Conservation (phyloP, 1,140 invertebrate genomes). For the Tetramorium alpestre region DNA sequence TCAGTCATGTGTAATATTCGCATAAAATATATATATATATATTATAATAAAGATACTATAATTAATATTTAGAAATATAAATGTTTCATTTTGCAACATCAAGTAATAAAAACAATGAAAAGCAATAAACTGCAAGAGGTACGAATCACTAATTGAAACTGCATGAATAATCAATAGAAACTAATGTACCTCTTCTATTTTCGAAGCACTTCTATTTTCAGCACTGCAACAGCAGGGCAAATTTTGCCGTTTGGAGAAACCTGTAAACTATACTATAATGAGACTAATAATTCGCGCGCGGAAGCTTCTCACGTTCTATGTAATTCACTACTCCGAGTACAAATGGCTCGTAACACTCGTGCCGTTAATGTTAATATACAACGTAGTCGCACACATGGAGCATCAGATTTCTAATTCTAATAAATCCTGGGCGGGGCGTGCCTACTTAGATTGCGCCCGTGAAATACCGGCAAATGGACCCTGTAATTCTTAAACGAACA, state of each 20-base stretch:
- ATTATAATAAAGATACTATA: background rate
- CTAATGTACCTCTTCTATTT: background rate
- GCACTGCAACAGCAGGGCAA: slow-evolving; percentile 20
- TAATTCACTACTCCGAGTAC: slow-evolving; percentile 78
- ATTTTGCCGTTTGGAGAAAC: slow-evolving; percentile 31
- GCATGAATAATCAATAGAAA: background rate
- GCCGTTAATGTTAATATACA: slow-evolving; percentile 80
- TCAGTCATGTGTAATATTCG: background rate
- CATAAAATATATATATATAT: background rate
- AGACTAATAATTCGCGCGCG: slow-evolving; percentile 77
- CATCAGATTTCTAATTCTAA: slow-evolving; percentile 82
- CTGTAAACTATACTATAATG: slow-evolving; percentile 76
- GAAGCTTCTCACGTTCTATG: slow-evolving; percentile 80
- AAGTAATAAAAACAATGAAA: background rate
- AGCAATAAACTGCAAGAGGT: background rate
- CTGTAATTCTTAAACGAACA: slow-evolving; percentile 74
- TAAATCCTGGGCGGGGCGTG: slow-evolving; percentile 77
- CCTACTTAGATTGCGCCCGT: slow-evolving; percentile 69
- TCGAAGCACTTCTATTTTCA: background rate
- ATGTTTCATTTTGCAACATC: background rate
- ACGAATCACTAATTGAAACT: background rate
- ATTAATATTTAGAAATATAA: background rate
- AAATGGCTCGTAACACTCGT: slow-evolving; percentile 76
- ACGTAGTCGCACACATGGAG: slow-evolving; percentile 68
- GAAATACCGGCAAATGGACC: slow-evolving; percentile 65